Base-by-base conservation (phyloP, 2,797 vertebrate species). In the Novumbra hubbsi region DNA sequence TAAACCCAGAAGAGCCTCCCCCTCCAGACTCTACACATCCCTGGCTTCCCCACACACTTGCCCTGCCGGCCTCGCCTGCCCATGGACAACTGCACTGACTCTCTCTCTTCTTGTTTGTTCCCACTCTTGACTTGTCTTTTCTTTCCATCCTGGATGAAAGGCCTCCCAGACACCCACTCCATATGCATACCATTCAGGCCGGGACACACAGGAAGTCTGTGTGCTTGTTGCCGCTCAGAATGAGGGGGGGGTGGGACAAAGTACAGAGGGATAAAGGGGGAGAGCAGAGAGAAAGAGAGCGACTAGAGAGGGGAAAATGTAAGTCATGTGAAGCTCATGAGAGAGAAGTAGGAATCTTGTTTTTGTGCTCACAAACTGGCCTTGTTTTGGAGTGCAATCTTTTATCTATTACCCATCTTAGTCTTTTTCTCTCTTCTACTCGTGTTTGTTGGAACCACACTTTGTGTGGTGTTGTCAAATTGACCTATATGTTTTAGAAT, bases 131-230 rank as follows among this genome's bases (percentile, higher is more conserved):
- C 70, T 50, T 49, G 21, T 50, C 57, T 81, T 87, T 88, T 87
- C 82, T 88, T 89, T 91, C 89, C 89, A 85, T 88, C 88, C 90
- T 88, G 90, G 92, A 93, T 94, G 91, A 94, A 94, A 93, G 91
- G 89, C 87, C 91, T 91, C 88, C 90, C 87, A 91, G 91, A 93
- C 93, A 92, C 92, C 92, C 93, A 93, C 93, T 92, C 92, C 86
- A 90, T 90, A 88, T 82, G 67, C 93, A 94, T 93, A 92, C 92
- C 93, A 93, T 92, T 92, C 91, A 90, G 90, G 89, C 91, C 91
- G 88, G 91, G 88, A 92, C 91, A 94, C 92, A 94, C 93, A 93
- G 91, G 90, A 93, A 90, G 91, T 92, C 90, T 93, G 92, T 94
- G 92, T 93, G 89, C 55, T 60, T 11, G 3, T 24, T 57, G 55